Base-by-base conservation (phyloP, 23 tunicate species). In the Phallusia fumigata region DNA sequence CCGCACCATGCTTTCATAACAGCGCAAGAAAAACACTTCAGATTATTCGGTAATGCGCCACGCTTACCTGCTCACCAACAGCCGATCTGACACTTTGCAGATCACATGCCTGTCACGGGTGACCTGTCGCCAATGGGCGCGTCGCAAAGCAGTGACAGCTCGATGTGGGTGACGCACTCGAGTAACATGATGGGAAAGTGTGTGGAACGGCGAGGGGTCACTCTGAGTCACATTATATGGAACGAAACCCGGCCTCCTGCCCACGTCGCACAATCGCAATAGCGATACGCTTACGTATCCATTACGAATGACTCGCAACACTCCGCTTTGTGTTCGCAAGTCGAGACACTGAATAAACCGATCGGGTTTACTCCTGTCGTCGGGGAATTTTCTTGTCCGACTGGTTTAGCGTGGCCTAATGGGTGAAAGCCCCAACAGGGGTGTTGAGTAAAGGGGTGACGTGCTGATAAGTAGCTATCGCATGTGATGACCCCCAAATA, bases 231-330 rank as follows among this genome's bases (percentile, higher is more conserved):
- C 16, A 58, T 58, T 6, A 58, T 58, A 58, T 58, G 15, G 69
- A 22, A 58, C 11, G 69, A 24, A 58, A 58, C 26, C 16, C 28
- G 11, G 69, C 69, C 3, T 16, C 15, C 28, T 22, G 69, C 69
- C 28, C 28, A 58, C 69, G 69, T 58, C 28, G 69, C 5, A 16
- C 3, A 58, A 16, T 58, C 69, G 69, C 69, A 58, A 58, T 58
- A 24, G 28, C 69, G 69, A 58, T 58, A 58, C 69, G 69, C 69
- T 24, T 22, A 58, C 69, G 28, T 58, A 58, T 58, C 69, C 69
- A 24, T 58, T 58, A 58, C 69, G 69, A 58, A 58, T 58, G 69
- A 58, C 69, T 58, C 69, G 69, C 69, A 58, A 58, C 69, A 58
- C 69, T 58, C 28, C 3, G 69, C 69, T 58, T 58, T 58, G 69